Conservation (phyloP, 1,140 invertebrate species). For the Drosophila oshimai region DNA sequence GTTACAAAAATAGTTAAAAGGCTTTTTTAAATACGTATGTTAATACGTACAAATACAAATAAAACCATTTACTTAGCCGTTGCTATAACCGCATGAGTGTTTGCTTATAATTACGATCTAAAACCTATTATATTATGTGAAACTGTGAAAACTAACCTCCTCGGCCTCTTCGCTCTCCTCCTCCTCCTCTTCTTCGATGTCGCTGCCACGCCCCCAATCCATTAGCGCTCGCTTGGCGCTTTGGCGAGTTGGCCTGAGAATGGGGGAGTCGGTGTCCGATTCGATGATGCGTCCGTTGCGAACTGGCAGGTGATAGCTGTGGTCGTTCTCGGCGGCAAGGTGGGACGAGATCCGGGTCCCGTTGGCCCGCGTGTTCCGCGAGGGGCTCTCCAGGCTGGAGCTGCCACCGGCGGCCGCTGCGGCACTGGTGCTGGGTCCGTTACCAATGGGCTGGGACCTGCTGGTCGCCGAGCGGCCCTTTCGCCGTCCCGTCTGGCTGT, state of each 20-base stretch:
- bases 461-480: conserved; percentile 48
- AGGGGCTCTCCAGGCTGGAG: conserved; percentile 58
- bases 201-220: conserved; percentile 72
- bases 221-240: conserved; percentile 68
- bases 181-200: conserved; percentile 60
- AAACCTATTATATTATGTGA: no score
- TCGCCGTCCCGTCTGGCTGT: conserved; percentile 56
- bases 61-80: no score
- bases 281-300: conserved; percentile 74
- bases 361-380: conserved; percentile 67
- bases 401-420: conserved; percentile 27
- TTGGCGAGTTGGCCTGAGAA: conserved; percentile 63
- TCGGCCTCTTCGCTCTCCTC: conserved; percentile 74
- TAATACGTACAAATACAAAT: no score
- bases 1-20: background rate
- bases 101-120: no score
- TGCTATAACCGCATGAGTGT: no score
- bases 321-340: conserved; percentile 71
- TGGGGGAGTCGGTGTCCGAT: conserved; percentile 72
- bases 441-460: conserved; percentile 18
- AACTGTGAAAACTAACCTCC: conserved; percentile 39
- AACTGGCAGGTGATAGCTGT: conserved; percentile 78
- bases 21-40: no score
- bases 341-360: conserved; percentile 29
- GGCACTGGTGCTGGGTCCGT: conserved; percentile 62